Evolutionary conservation across 2,888 invertebrate genomes (phyloP), one percentile per base, ranked within the genome.

Genomic region (Dione vanillae): DNA sequence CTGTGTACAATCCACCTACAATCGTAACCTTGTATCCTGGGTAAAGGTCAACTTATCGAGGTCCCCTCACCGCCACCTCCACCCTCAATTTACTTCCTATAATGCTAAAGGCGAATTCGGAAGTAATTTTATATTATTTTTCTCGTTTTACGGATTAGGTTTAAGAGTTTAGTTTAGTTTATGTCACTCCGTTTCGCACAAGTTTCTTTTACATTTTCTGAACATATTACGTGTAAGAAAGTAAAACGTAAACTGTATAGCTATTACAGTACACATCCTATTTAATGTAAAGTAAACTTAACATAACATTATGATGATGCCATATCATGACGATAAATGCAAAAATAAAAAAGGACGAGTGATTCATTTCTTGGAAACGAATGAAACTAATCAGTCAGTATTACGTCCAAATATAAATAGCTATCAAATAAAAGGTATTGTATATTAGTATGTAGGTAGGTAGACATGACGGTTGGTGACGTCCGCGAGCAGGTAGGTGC

Each of bases 401-500:
- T 16, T 19, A 40, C 16, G 37, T 56, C 10, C 1, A 40, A 37
- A 40, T 37, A 56, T 56, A 56, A 56, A 56, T 56, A 56, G 37
- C 37, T 37, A 56, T 40, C 16, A 56, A 56, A 56, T 54, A 40
- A 56, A 54, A 37, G 16, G 56, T 56, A 20, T 68, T 67, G 43
- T 52, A 51, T 65, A 14, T 67, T 54, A 43, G 27, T n/a, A n/a
- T n/a, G 49, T 66, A 20, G 67, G 67, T 68, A 66, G 67, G 51
- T 65, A 65, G 65, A 62, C 59, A 73, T 61, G 73, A 69, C 65
- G 65, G 71, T 61, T 52, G 67, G 73, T 76, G 88, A 89, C 87
- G 88, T 87, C 84, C 83, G 83, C 81, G 83, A 85, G 84, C 86
- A 89, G 88, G 90, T 88, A 83, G 81, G 81, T 64, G 78, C 72